A percentile compares a stretch with the other conserved stretches of the same genome.
Evolutionary conservation across 1,140 invertebrate genomes (phyloP).

Genomic region (Heliconius hewitsoni): DNA sequence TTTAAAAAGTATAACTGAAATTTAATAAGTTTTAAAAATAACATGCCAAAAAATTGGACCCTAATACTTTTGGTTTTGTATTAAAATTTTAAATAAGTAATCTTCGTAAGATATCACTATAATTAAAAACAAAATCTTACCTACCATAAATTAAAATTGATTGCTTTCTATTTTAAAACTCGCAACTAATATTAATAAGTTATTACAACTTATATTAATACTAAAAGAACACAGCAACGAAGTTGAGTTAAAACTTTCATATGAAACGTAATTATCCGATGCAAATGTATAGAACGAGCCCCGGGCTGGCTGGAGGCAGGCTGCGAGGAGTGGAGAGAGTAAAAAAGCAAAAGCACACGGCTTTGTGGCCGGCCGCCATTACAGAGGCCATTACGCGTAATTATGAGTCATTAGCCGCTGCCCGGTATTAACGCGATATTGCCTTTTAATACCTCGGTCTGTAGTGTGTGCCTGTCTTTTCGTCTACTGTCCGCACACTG

Average conservation of each 20-base stretch:
- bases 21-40: no score
- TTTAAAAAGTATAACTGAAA: no score
- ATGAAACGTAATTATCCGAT: conserved; percentile 10
- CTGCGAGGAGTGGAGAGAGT: conserved; percentile 35
- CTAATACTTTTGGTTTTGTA: no score
- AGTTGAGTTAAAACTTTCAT: conserved; percentile 4
- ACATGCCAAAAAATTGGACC: no score
- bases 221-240: neutral
- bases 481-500: no score
- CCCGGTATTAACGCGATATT: conserved; percentile 62
- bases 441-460: conserved; percentile 65
- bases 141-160: neutral
- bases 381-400: conserved; percentile 70
- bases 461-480: neutral
- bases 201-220: neutral
- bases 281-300: conserved; percentile 18
- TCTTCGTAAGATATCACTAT: neutral
- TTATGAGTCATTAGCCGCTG: conserved; percentile 72
- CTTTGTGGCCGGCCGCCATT: conserved; percentile 69
- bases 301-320: neutral
- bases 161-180: neutral
- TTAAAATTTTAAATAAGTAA: no score
- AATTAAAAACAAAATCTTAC: neutral
- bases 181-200: neutral
- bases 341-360: conserved; percentile 59